Evolutionary conservation across 2,113 vertebrate species (phyloP).

Genomic region (Aptenodytes forsteri): DNA sequence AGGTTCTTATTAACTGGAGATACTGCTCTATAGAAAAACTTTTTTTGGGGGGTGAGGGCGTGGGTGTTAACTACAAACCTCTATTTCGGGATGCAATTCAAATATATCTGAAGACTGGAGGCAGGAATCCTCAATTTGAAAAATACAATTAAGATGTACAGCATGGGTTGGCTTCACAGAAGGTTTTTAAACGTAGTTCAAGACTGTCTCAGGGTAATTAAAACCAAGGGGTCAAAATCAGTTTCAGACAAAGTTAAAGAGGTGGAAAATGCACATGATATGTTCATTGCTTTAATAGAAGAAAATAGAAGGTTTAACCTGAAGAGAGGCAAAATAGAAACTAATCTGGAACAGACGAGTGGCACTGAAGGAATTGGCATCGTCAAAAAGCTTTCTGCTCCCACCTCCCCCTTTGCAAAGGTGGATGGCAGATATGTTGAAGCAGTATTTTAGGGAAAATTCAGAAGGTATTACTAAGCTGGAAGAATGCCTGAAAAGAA

Average conservation of each 20-base stretch:
- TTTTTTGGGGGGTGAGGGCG: neutral
- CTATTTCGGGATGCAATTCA: conserved; percentile 2
- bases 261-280: neutral
- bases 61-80: neutral
- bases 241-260: conserved; percentile 14
- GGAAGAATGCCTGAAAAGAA: neutral
- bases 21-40: neutral
- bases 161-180: neutral
- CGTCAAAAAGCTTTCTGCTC: neutral
- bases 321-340: neutral
- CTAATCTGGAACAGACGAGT: neutral
- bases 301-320: neutral
- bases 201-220: conserved; percentile 29
- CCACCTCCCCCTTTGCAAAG: neutral
- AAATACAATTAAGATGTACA: neutral
- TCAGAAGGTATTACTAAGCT: neutral
- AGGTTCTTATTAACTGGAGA: neutral
- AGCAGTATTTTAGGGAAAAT: neutral
- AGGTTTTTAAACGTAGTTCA: conserved; percentile 32
- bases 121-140: neutral
- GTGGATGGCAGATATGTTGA: neutral
- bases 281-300: neutral
- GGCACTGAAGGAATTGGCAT: neutral
- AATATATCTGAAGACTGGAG: neutral
- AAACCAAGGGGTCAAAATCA: conserved; percentile 5